phyloP scores from a whole-genome alignment of 2,797 vertebrate species.

The Acanthurus tractus region DNA sequence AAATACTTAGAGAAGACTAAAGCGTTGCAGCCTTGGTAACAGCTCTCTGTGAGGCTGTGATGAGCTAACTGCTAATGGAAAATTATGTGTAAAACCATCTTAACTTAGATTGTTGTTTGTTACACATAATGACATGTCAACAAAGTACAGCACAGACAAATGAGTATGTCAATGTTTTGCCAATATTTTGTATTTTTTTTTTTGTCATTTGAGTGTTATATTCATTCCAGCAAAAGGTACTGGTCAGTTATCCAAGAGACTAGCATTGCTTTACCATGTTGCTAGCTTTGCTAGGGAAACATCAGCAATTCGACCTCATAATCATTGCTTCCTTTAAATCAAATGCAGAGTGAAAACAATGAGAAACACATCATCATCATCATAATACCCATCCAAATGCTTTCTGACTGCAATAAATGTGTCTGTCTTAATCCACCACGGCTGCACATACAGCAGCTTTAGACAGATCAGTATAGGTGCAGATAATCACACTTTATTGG shows the following conservation, averaged over 20 bases:
- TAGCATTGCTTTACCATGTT: background rate
- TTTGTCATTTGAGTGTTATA: no score
- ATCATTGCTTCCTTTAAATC: background rate
- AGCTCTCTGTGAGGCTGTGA: background rate
- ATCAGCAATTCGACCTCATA: background rate
- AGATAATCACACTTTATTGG: constrained; percentile 18
- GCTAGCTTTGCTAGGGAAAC: background rate
- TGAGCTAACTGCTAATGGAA: background rate
- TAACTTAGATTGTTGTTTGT: no score
- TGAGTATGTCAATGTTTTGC: no score
- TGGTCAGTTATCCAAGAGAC: background rate
- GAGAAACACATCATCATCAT: background rate
- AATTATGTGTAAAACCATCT: no score
- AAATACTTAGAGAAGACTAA: background rate
- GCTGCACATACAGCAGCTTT: background rate
- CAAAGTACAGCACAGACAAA: no score
- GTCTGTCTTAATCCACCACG: background rate
- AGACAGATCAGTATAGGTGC: constrained; percentile 18
- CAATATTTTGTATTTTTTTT: no score
- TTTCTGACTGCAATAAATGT: background rate
- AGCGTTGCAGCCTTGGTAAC: background rate
- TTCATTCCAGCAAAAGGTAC: no score
- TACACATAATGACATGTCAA: no score
- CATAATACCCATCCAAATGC: background rate
- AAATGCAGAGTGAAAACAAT: background rate